These are phyloP conservation scores for Eciton burchellii DNA, from an alignment of 1,140 invertebrate genomes.

Conservation along the genomic window DNA sequence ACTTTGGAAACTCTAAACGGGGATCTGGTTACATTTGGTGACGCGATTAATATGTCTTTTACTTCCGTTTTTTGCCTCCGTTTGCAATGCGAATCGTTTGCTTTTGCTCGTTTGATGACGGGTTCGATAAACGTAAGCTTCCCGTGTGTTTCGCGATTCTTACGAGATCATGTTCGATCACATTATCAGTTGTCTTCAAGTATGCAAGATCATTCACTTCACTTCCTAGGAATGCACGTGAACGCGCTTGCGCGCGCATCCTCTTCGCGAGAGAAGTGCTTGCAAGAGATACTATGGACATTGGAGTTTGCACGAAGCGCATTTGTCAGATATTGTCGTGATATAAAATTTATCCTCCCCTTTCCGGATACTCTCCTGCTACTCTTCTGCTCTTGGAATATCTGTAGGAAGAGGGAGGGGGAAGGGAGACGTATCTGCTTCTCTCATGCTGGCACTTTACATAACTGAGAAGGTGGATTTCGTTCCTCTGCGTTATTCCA, in stretches of 20 bases:
- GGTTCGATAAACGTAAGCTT: no score
- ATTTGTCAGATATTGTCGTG: conserved; percentile 6
- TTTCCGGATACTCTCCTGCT: not conserved
- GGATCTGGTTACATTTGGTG: not conserved
- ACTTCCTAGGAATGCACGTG: not conserved
- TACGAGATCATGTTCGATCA: no score
- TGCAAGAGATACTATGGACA: not conserved
- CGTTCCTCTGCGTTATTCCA: conserved; percentile 1
- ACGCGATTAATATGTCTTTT: not conserved
- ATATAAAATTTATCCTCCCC: conserved; percentile 19
- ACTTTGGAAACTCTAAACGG: not conserved
- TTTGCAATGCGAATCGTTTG: no score
- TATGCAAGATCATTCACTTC: no score
- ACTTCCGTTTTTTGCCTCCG: not conserved
- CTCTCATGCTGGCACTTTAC: not conserved
- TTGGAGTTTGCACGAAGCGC: not conserved
- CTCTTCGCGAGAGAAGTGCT: no score
- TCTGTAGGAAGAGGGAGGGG: conserved; percentile 1
- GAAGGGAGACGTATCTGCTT: conserved; percentile 1
- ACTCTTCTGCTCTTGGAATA: not conserved
- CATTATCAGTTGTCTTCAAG: no score
- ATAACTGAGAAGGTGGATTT: conserved; percentile 18
- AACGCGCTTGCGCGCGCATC: not conserved
- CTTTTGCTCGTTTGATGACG: no score
- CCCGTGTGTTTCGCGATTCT: no score